phyloP scores from a whole-genome alignment of 1,140 invertebrate genomes.

The Ridgeia piscesae region DNA sequence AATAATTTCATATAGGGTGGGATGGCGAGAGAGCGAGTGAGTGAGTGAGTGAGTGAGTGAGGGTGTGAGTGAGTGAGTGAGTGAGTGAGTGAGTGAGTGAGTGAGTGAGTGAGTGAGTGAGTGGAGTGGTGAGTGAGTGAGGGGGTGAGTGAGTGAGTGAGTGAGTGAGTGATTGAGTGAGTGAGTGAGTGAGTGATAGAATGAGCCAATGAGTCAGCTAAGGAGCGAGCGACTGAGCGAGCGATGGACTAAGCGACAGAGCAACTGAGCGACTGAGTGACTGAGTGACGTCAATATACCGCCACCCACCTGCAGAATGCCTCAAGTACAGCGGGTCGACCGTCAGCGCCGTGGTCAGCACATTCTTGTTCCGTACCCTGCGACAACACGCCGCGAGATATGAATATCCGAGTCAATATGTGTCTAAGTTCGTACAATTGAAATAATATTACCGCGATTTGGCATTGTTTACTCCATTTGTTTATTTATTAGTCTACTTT shows the following conservation, averaged over 20 bases:
- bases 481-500: no score
- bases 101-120: constrained; percentile 15
- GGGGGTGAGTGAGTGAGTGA: constrained; percentile 12
- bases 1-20: background rate
- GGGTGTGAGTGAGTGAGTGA: background rate
- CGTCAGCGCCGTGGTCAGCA: constrained; percentile 87
- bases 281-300: background rate
- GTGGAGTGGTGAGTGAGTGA: no score
- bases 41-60: background rate
- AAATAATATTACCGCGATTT: no score
- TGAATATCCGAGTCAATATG: background rate
- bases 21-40: background rate
- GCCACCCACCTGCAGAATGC: constrained; percentile 79
- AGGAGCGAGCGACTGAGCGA: background rate
- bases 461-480: no score
- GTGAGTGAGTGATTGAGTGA: constrained; percentile 4
- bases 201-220: background rate
- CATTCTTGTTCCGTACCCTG: constrained; percentile 62
- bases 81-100: background rate
- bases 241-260: background rate
- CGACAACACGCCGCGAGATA: background rate
- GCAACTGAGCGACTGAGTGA: background rate
- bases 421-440: background rate
- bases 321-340: constrained; percentile 98
- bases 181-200: no score